phyloP scores from a whole-genome alignment of 2,113 vertebrate species.

The Calyptomena viridis region DNA sequence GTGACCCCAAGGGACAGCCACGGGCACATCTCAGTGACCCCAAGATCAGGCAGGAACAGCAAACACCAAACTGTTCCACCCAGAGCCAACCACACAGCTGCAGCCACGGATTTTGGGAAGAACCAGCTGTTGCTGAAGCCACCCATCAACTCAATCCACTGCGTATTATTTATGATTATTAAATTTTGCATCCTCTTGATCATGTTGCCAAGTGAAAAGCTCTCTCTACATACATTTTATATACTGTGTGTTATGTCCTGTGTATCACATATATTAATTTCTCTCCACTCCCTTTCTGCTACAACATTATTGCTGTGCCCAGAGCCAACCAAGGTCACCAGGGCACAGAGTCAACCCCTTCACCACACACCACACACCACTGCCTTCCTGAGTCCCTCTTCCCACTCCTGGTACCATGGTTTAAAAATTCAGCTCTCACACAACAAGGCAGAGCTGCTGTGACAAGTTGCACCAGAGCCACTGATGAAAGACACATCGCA shows the following conservation, averaged over 20 bases:
- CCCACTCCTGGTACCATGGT: not conserved
- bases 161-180: not conserved
- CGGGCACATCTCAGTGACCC: not conserved
- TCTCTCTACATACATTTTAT: not conserved
- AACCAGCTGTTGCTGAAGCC: rapidly evolving
- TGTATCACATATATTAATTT: not conserved
- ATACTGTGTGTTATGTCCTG: too few relatives aligned
- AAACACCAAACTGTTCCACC: not conserved
- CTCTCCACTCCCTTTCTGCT: not conserved
- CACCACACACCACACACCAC: rapidly evolving
- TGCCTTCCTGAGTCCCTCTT: not conserved
- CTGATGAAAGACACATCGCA: not conserved
- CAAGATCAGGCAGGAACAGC: rapidly evolving
- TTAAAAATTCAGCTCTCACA: not conserved
- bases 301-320: not conserved
- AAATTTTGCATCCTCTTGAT: not conserved
- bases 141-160: not conserved
- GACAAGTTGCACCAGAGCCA: not conserved
- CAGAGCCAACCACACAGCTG: rapidly evolving
- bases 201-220: not conserved
- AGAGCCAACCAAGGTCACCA: not conserved
- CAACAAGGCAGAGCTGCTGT: not conserved
- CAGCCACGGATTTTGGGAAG: rapidly evolving
- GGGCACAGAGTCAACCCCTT: not conserved
- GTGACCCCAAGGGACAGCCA: not conserved